A percentile compares a stretch with the other conserved stretches of the same genome.
Conservation (phyloP, 1,140 invertebrate genomes). For the Drosophila navojoa region DNA sequence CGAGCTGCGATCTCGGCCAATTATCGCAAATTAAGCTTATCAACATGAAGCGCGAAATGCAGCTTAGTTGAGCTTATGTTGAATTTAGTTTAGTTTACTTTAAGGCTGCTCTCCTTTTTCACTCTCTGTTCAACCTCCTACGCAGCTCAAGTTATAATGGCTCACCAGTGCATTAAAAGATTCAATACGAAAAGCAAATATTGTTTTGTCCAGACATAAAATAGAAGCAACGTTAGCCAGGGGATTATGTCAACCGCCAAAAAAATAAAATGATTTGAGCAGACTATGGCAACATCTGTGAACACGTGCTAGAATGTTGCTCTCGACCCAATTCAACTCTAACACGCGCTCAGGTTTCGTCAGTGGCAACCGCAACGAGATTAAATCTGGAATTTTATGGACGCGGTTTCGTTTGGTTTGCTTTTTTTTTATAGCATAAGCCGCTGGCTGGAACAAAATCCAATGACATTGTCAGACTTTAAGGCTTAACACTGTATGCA, state of each 20-base stretch:
- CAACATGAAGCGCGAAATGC: too few species aligned
- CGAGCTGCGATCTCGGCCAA: not conserved
- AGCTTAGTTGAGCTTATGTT: too few species aligned
- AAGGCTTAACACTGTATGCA: constrained; percentile 32
- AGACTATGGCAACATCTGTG: not conserved
- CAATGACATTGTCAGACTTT: constrained; percentile 35
- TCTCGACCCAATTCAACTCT: not conserved
- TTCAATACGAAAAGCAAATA: not conserved
- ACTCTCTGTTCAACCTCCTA: not conserved
- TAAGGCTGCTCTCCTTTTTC: too few species aligned
- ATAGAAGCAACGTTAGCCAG: not conserved
- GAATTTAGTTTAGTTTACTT: too few species aligned
- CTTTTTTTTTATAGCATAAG: constrained; percentile 13
- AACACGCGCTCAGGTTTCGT: not conserved
- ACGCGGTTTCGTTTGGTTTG: not conserved
- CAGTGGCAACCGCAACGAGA: constrained; percentile 11
- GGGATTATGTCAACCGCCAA: constrained; percentile 13
- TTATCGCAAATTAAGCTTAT: not conserved
- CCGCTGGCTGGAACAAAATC: constrained; percentile 2
- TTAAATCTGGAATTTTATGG: constrained; percentile 27
- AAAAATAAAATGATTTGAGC: not conserved
- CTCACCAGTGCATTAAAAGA: constrained; percentile 8
- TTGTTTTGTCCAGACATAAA: not conserved
- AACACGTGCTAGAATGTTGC: not conserved
- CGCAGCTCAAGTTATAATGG: not conserved